phyloP scores from a whole-genome alignment of 2,113 vertebrate genomes.

The Ophthalmolycus amberensis region DNA sequence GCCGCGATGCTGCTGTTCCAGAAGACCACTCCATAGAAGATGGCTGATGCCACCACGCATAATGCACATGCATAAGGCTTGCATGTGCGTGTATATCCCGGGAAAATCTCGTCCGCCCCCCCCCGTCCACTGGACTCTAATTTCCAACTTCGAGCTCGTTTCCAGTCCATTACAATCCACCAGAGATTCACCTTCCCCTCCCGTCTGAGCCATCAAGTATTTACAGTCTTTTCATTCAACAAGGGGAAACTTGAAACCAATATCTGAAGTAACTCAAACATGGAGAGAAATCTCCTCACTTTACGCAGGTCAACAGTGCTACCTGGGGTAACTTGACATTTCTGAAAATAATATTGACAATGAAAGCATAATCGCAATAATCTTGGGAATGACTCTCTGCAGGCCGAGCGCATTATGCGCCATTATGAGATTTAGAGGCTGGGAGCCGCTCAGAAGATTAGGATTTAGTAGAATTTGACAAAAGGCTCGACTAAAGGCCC shows the following conservation, averaged over 20 bases:
- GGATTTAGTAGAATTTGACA: conserved; percentile 46
- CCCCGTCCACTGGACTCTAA: conserved; percentile 30
- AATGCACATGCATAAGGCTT: too few species aligned
- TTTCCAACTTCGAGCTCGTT: conserved; percentile 62
- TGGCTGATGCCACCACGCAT: too few species aligned
- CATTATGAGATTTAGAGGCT: conserved; percentile 68
- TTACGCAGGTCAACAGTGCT: conserved; percentile 51
- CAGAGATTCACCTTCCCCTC: conserved; percentile 59
- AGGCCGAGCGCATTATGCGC: conserved; percentile 45
- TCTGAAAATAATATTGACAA: conserved; percentile 71
- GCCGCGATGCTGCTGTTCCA: too few species aligned
- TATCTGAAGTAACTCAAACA: conserved; percentile 70
- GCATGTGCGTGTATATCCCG: conserved; percentile 24
- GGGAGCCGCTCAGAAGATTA: conserved; percentile 48
- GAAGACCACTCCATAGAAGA: too few species aligned
- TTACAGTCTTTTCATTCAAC: conserved; percentile 71
- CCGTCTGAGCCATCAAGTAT: conserved; percentile 69
- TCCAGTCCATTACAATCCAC: conserved; percentile 70
- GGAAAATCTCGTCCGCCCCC: conserved; percentile 23
- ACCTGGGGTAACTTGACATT: conserved; percentile 56
- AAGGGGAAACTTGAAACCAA: conserved; percentile 70
- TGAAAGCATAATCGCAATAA: conserved; percentile 66
- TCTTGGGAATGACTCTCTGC: conserved; percentile 40
- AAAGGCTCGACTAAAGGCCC: conserved; percentile 41
- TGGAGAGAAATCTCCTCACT: conserved; percentile 54